Evolutionary conservation across 1,140 invertebrate species (phyloP), one percentile per base, ranked within the genome.

Genomic region (Triops longicaudatus): DNA sequence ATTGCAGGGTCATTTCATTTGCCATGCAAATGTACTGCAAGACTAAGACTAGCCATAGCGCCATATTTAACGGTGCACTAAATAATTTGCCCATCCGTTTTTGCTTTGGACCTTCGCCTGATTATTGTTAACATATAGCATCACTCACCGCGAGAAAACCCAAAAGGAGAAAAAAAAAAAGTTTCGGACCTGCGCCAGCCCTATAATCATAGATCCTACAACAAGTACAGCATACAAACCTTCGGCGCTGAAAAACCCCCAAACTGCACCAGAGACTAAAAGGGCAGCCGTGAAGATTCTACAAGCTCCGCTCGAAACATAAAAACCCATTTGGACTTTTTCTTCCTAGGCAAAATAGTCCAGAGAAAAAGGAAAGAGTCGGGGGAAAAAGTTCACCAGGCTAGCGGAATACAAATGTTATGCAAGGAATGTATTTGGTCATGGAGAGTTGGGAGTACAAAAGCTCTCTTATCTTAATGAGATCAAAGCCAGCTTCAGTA

Each of bases 11-110:
- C 50, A 63, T 63, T 63, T 22, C 50, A 63, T 63, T 63, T 63
- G 50, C 50, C 50, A 63, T 63, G 50, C 50, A 63, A 63, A 63
- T 63, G n/a, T 22, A 63, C 50, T 63, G 50, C 50, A 22, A 63
- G 50, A 63, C 50, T 63, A 63, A 63, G 14, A n/a, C 50, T 0
- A 63, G 50, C 50, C 31, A 37, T 7, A 63, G n/a, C 50, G 50
- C 50, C 50, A 63, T 63, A 63, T 63, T 63, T 63, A 63, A 63
- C 50, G 50, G 50, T 63, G 50, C 50, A 63, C 50, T 63, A 63
- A 63, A 63, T 63, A 63, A 63, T 63, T 63, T 63, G 50, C 50
- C 50, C 50, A 63, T 63, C 50, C 17, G 50, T 63, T 63, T 63
- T 7, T 37, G 31, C 31, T 37, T 63, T 63, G 50, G 50, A 63